Conservation (phyloP, 2,113 vertebrate genomes). For the Maccullochella peelii region DNA sequence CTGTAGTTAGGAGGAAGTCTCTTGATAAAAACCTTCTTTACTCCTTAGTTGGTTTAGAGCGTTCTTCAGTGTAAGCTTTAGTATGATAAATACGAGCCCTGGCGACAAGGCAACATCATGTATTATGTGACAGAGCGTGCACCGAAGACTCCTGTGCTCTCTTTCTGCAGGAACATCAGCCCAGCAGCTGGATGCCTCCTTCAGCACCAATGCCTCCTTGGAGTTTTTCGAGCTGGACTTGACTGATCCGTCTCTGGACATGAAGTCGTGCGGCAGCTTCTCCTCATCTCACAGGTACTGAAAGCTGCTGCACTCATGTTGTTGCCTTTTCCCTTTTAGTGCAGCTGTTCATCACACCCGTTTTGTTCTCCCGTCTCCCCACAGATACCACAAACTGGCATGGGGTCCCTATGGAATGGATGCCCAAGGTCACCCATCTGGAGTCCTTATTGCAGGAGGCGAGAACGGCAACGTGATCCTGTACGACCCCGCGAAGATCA, state of each 20-base stretch:
- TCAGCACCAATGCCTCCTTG: constrained; percentile 94
- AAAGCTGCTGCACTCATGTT: not conserved
- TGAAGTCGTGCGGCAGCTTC: constrained; percentile 93
- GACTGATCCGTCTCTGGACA: constrained; percentile 90
- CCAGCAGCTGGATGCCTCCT: constrained; percentile 96
- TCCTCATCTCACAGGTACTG: constrained; percentile 91
- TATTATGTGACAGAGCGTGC: not conserved
- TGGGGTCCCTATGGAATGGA: constrained; percentile 91
- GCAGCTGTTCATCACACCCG: not conserved
- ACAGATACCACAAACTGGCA: constrained; percentile 95
- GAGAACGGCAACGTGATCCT: constrained; percentile 96
- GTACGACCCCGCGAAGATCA: constrained; percentile 93
- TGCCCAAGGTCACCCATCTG: constrained; percentile 81
- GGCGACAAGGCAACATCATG: not conserved
- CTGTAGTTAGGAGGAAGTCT: not conserved
- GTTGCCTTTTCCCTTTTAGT: not conserved
- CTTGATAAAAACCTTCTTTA: not conserved
- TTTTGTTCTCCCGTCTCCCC: not conserved
- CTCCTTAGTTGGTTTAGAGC: not conserved
- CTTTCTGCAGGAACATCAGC: constrained; percentile 92
- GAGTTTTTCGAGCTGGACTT: constrained; percentile 96
- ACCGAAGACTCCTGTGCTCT: not conserved
- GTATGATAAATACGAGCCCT: not conserved
- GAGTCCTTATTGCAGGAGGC: constrained; percentile 93
- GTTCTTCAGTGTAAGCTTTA: not conserved